Evolutionary conservation across 2,888 invertebrate genomes (phyloP), one percentile per base, ranked within the genome.

Genomic region (Amblyjoppa proteus): DNA sequence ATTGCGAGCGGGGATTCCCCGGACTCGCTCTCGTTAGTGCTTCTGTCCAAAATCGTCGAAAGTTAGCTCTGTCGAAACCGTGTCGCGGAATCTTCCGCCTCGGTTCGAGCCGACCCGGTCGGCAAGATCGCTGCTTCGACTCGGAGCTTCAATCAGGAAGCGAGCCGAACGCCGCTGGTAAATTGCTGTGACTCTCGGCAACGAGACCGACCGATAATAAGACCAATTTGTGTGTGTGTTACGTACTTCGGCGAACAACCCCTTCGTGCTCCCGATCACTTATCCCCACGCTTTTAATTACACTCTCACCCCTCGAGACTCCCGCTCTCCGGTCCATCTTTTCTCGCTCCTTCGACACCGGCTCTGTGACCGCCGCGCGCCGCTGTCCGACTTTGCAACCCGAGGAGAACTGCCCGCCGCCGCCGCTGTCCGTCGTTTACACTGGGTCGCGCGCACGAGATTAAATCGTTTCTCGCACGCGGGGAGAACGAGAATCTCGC

Each of bases 391-490:
- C 76, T 71, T 81, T 81, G 64, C 73, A 81, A 78, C 81, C 81
- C 56, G 81, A 66, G 69, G 56, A 79, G 78, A 71, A 64, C 31
- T n/a, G 53, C 31, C 16, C 64, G 45, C 49, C 51, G 83, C 61
- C 79, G 76, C 53, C 68, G 68, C 71, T 71, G 77, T 76, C 76
- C 70, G 45, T 84, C 82, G 85, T 86, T 88, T 87, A 88, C 88
- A 88, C 87, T 87, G 88, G 79, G 85, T 58, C 74, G 77, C 74
- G 41, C 75, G 81, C 28, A 11, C 53, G 86, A 87, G 88, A 89
- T 89, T 88, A 88, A 89, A 89, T 89, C 89, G 89, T 89, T 88
- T 76, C 83, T 51, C 78, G 79, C 81, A 68, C 74, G 77, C 73
- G 77, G 68, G 25, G 16, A 20, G 68, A 9, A 34, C 71, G 71